phyloP scores from a whole-genome alignment of 2,797 vertebrate species.

The Myoxocephalus aenaeus region DNA sequence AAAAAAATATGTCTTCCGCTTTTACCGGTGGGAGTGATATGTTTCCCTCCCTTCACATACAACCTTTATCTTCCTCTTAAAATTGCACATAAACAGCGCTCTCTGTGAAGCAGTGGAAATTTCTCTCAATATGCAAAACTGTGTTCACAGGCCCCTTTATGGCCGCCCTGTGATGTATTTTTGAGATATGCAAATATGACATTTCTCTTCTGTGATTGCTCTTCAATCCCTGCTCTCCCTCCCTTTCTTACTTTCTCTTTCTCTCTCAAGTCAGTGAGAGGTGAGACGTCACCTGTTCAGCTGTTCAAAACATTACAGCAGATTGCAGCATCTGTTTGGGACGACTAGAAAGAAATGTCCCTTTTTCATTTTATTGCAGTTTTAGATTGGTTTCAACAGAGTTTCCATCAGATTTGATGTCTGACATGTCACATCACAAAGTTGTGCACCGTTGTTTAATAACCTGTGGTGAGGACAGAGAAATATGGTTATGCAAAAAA shows the following conservation, averaged over 20 bases:
- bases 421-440: not conserved
- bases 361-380: slow-evolving; percentile 7
- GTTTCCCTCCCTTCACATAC: slow-evolving; percentile 45
- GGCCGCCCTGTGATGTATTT: slow-evolving; percentile 73
- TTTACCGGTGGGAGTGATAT: slow-evolving; percentile 36
- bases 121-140: slow-evolving; percentile 73
- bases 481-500: not conserved
- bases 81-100: slow-evolving; percentile 67
- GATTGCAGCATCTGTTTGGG: slow-evolving; percentile 48
- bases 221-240: slow-evolving; percentile 40
- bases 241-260: slow-evolving; percentile 4
- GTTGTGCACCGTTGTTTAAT: not conserved
- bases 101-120: slow-evolving; percentile 54
- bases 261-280: slow-evolving; percentile 35
- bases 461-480: not conserved
- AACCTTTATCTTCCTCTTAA: slow-evolving; percentile 71
- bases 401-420: not conserved
- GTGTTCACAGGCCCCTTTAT: slow-evolving; percentile 64
- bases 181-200: slow-evolving; percentile 81
- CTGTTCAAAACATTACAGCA: slow-evolving; percentile 50
- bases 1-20: too few relatives aligned
- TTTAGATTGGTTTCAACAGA: not conserved
- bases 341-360: slow-evolving; percentile 11
- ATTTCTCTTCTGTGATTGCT: slow-evolving; percentile 74
- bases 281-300: slow-evolving; percentile 61